phyloP scores from a whole-genome alignment of 1,140 invertebrate species.

The Drosophila baimaii region DNA sequence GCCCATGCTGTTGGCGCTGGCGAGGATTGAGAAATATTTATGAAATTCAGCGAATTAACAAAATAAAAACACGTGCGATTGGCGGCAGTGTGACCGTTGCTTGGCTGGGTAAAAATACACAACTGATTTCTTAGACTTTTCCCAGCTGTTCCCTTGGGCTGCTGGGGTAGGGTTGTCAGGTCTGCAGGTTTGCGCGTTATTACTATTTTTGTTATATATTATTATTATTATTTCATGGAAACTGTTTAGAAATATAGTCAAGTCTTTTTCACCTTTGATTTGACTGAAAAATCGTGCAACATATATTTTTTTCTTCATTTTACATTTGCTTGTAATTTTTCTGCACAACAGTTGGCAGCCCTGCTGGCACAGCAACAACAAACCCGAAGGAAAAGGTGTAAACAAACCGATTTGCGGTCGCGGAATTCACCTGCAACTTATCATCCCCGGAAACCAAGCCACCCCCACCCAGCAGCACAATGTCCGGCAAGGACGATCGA shows the following conservation, averaged over 20 bases:
- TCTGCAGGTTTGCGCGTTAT: background rate
- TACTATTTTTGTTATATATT: no score
- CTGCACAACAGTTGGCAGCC: background rate
- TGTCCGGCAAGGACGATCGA: slow-evolving; percentile 82
- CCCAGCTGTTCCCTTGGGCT: background rate
- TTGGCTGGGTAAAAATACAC: background rate
- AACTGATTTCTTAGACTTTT: background rate
- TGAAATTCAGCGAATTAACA: background rate
- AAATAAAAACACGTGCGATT: slow-evolving; percentile 28
- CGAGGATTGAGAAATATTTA: background rate
- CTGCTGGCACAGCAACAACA: slow-evolving; percentile 22
- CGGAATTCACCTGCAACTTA: slow-evolving; percentile 2
- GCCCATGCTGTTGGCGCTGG: slow-evolving; percentile 45
- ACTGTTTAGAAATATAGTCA: no score
- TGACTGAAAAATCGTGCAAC: no score
- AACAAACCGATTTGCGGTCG: slow-evolving; percentile 26
- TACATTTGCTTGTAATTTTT: background rate
- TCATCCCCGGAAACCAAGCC: slow-evolving; percentile 29
- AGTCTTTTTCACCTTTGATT: no score
- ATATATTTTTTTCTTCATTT: no score
- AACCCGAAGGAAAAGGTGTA: background rate
- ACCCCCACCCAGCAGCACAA: slow-evolving; percentile 30
- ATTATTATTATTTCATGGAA: no score
- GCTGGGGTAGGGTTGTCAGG: background rate
- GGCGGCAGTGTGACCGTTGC: slow-evolving; percentile 3